A percentile compares a stretch with the other conserved stretches of the same genome.
phyloP scores from a whole-genome alignment of 2,888 invertebrate genomes.

The Cryptosula pallasiana region DNA sequence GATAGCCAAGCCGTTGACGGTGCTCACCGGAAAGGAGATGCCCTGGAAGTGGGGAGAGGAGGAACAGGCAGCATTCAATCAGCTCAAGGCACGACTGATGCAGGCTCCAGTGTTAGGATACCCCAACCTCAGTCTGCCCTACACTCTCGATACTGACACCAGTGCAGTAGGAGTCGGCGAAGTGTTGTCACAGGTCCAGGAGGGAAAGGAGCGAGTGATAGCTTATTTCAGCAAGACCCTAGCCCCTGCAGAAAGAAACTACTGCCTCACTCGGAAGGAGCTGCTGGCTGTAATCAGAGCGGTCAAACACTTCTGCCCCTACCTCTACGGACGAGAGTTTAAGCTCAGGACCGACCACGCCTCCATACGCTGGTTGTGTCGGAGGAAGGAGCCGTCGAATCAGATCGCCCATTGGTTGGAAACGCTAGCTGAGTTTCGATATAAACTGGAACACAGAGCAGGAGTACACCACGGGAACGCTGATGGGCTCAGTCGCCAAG shows the following conservation, averaged over 20 bases:
- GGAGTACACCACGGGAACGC: neutral
- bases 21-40: too few relatives aligned
- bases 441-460: neutral
- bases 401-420: neutral
- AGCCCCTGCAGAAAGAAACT: neutral
- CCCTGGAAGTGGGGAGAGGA: constrained; percentile 14
- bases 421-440: neutral
- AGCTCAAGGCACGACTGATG: neutral
- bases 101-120: too few relatives aligned
- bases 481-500: neutral
- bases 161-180: neutral
- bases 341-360: neutral
- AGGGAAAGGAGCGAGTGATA: constrained; percentile 12
- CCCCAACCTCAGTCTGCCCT: too few relatives aligned
- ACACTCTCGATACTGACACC: constrained; percentile 8
- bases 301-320: neutral
- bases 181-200: constrained; percentile 14
- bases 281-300: neutral
- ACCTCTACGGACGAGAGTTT: neutral
- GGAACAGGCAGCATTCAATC: neutral
- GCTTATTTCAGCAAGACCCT: neutral
- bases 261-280: neutral
- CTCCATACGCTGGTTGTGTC: neutral
- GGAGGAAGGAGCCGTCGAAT: neutral
- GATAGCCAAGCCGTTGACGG: too few relatives aligned